Base-by-base conservation (phyloP, 2,888 invertebrate species). In the Nomada fucata region DNA sequence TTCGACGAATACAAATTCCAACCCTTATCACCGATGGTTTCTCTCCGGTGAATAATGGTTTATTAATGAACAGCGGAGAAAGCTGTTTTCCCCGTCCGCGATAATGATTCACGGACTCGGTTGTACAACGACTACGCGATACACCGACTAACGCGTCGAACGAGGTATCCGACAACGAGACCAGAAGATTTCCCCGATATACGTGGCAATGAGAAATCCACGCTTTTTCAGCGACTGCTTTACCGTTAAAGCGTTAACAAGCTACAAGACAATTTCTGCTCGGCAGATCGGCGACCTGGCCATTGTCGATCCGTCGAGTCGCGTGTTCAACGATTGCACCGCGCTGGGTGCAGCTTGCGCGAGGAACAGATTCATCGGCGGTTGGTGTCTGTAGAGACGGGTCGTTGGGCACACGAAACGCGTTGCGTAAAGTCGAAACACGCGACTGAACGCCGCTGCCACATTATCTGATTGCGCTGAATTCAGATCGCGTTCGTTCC, bases 391-490 rank as follows among this genome's bases (percentile, higher is more conserved):
- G 29, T 11, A 64, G n/a, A 36, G 67, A 64, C 60, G 67, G 65
- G 64, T 69, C 81, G 72, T 55, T 69, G 71, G 64, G 55, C 74
- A 65, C 26, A 18, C 50, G n/a, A 4, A 15, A 67, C 61, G 23
- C 63, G 73, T 77, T 78, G 82, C 83, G 83, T 65, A 74, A 83
- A 86, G 70, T 76, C 79, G 78, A 81, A 79, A 85, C 68, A 44
- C 68, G 50, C 70, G 60, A n/a, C 55, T 63, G 76, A 76, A 72
- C 75, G 64, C 79, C 82, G 81, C 83, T 67, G 70, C 65, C 26
- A 52, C 83, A 88, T 89, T 90, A 90, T 90, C 89, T 88, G 90
- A 89, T 90, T 89, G 90, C 83, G 85, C 89, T 91, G 85, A 88
- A 90, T 91, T 89, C 90, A 88, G 83, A 71, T 76, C 68, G 73